Base-by-base conservation (phyloP, 2,797 vertebrate genomes). In the Selene dorsalis region DNA sequence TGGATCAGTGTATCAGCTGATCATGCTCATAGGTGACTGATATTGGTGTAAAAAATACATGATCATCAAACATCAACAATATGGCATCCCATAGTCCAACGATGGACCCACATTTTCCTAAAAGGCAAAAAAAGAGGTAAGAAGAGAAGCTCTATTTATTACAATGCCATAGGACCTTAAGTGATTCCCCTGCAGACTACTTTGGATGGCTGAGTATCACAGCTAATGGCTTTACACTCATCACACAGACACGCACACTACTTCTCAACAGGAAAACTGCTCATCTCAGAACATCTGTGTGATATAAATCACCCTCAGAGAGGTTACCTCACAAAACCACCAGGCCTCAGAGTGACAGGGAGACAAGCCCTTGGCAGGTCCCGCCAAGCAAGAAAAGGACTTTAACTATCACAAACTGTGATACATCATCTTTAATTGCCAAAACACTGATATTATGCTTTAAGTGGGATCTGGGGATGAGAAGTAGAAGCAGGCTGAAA, bases 231-330 rank as follows among this genome's bases (percentile, higher is more conserved):
- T 56, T 79, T 66, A 83, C 69, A 76, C 72, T 81, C 77, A 70
- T 73, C 78, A 77, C 76, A 69, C 64, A 89, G 41, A 82, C 75
- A 82, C 55, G 14, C 72, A 82, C 79, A 30, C 6, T 47, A 64
- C 79, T 80, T 87, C 84, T 70, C 79, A 84, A 78, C 71, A 83
- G 80, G 70, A 82, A 65, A 68, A 70, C 59, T 75, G 77, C 77
- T 90, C 82, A 83, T 88, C 82, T 67, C 61, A 50, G 75, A 90
- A 92, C 92, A 94, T 90, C 90, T 93, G 92, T 57, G 82, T 64
- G 56, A 70, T 71, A 88, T 93, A 93, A 93, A 93, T 93, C 89
- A 91, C 63, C 55, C 53, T 47, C 16, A 17, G 72, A 70, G 77
- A 81, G 70, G 84, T 86, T 83, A 88, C 77, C 73, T 92, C 90